A percentile compares a stretch with the other conserved stretches of the same genome.
These are phyloP conservation scores for Manduca sexta DNA, from an alignment of 1,140 invertebrate species.

Conservation along the genomic window DNA sequence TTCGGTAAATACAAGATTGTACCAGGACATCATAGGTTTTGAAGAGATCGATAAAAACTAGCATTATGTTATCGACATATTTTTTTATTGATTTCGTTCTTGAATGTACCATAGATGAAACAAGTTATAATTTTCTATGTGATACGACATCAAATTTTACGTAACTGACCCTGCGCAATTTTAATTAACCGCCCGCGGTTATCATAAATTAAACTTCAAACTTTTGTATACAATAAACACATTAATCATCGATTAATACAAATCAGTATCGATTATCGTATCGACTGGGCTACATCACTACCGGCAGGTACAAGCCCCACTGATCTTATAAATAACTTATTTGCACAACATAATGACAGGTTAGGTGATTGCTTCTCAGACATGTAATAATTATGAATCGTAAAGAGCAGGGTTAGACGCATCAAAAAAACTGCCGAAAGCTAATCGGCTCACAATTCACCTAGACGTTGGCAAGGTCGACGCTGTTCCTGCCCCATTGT, in stretches of 20 bases:
- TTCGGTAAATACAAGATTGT: conserved; percentile 29
- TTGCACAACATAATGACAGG: conserved; percentile 65
- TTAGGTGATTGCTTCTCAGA: conserved; percentile 52
- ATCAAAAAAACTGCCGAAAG: conserved; percentile 62
- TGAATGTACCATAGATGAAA: too few relatives aligned
- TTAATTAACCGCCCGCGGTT: too few relatives aligned
- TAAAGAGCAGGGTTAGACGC: conserved; percentile 40
- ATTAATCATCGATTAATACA: too few relatives aligned
- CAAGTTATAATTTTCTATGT: too few relatives aligned
- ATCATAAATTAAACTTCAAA: too few relatives aligned
- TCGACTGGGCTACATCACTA: background rate
- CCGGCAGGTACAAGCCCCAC: background rate
- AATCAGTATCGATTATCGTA: background rate
- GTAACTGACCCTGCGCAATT: too few relatives aligned
- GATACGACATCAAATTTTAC: too few relatives aligned
- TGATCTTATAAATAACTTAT: conserved; percentile 61
- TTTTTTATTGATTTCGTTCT: too few relatives aligned
- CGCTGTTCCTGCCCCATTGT: too few relatives aligned
- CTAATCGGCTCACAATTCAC: conserved; percentile 65
- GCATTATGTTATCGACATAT: too few relatives aligned
- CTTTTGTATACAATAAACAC: too few relatives aligned
- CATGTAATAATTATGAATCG: conserved; percentile 67
- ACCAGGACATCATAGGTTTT: conserved; percentile 26
- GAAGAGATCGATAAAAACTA: background rate
- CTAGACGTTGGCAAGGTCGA: conserved; percentile 18